Evolutionary conservation across 2,888 invertebrate genomes (phyloP), one percentile per base, ranked within the genome.

Genomic region (Eledona agricola): DNA sequence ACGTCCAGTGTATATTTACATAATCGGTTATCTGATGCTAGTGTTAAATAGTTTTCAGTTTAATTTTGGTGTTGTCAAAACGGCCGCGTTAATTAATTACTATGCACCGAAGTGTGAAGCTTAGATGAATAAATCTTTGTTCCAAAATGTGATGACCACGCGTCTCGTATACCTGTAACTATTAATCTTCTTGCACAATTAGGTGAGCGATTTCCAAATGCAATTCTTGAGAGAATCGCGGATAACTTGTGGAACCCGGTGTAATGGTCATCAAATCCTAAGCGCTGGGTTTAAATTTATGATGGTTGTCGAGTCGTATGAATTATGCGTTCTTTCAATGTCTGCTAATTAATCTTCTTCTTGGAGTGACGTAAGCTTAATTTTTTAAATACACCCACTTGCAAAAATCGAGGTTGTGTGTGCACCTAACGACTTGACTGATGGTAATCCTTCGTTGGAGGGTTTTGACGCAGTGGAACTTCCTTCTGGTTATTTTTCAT

Each of bases 11-110:
- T n/a, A n/a, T n/a, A n/a, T n/a, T n/a, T n/a, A n/a, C 23, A 31
- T 31, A 43, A 43, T 22, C 15, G 20, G 34, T 46, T 34, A 34
- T 35, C n/a, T n/a, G n/a, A n/a, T n/a, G n/a, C n/a, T n/a, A n/a
- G n/a, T n/a, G n/a, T n/a, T n/a, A n/a, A n/a, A n/a, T n/a, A n/a
- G n/a, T n/a, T n/a, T n/a, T n/a, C n/a, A n/a, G n/a, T n/a, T 32
- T 46, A 46, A 46, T 46, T 46, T 35, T 17, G 26, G 2, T 11
- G 26, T 25, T 46, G 46, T 46, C 46, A 45, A 29, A 42, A 29
- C 26, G 40, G 25, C 40, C 40, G 17, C 3, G 4, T 6, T 26
- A 46, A 46, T 46, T 46, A 46, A 46, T 46, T 46, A 16, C 19
- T 23, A 22, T 23, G 13, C 10, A 15, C 15, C 46, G 46, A 46